Conservation (phyloP, 2,888 invertebrate species). For the Blomia tropicalis region DNA sequence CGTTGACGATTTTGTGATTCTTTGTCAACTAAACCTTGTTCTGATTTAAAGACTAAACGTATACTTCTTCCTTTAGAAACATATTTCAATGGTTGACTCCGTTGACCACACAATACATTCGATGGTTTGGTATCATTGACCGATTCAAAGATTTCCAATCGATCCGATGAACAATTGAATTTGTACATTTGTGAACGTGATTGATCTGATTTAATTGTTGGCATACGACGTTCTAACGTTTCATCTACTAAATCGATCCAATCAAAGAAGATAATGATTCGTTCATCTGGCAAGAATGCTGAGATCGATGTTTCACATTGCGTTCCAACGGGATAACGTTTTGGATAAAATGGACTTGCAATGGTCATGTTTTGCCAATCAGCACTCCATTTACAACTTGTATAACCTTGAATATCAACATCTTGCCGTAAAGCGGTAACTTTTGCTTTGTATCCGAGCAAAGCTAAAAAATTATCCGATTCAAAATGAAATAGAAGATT, state of each 20-base stretch:
- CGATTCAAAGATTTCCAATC: slow-evolving; percentile 25
- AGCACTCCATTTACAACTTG: slow-evolving; percentile 29
- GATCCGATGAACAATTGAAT: slow-evolving; percentile 20
- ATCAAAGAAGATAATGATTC: slow-evolving; percentile 28
- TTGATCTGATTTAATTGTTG: background rate
- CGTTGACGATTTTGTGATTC: background rate
- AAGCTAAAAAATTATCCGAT: slow-evolving; percentile 29
- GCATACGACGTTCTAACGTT: background rate
- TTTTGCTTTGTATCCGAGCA: slow-evolving; percentile 27
- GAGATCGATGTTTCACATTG: slow-evolving; percentile 29
- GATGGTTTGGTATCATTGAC: slow-evolving; percentile 13
- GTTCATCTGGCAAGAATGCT: slow-evolving; percentile 26
- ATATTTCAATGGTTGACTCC: slow-evolving; percentile 20
- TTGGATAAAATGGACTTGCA: slow-evolving; percentile 30
- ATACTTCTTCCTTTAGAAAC: slow-evolving; percentile 17
- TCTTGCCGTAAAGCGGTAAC: slow-evolving; percentile 20
- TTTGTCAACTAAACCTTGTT: background rate
- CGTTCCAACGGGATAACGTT: slow-evolving; percentile 27
- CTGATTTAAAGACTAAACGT: background rate
- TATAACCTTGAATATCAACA: background rate
- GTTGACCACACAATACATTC: slow-evolving; percentile 20
- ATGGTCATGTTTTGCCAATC: slow-evolving; percentile 28
- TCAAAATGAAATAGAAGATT: slow-evolving; percentile 29
- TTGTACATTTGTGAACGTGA: background rate
- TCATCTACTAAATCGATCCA: slow-evolving; percentile 29